Evolutionary conservation across 2,113 vertebrate genomes (phyloP).

Genomic region (Cynopterus brachyotis): DNA sequence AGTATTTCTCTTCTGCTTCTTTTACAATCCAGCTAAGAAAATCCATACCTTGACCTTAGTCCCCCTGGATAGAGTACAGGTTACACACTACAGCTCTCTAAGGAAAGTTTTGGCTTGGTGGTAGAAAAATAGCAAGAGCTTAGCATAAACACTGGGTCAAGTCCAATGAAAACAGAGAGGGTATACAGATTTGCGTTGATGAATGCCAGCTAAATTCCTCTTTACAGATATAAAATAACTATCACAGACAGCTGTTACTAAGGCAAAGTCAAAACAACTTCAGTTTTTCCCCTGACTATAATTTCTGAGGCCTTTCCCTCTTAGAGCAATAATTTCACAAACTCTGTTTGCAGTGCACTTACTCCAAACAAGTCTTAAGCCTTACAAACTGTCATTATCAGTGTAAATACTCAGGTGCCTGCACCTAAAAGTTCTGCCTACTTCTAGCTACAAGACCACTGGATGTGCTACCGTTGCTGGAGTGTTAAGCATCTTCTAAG

Average conservation of each 20-base stretch:
- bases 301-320: neutral
- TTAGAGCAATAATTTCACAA: neutral
- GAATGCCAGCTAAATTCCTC: slow-evolving; percentile 49
- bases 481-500: neutral
- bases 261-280: slow-evolving; percentile 50
- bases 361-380: neutral
- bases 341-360: neutral
- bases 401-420: neutral
- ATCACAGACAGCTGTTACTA: slow-evolving; percentile 42
- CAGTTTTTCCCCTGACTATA: slow-evolving; percentile 42
- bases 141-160: slow-evolving; percentile 30
- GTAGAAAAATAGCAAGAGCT: neutral
- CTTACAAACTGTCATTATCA: neutral
- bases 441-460: neutral
- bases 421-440: neutral
- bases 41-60: neutral
- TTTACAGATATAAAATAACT: slow-evolving; percentile 29
- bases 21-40: slow-evolving; percentile 40
- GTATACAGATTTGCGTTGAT: slow-evolving; percentile 3
- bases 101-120: neutral
- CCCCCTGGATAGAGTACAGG: neutral
- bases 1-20: neutral
- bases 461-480: neutral
- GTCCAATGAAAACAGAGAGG: slow-evolving; percentile 48
- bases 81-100: neutral